phyloP scores from a whole-genome alignment of 1,140 invertebrate species.

The Drosophila prosaltans region DNA sequence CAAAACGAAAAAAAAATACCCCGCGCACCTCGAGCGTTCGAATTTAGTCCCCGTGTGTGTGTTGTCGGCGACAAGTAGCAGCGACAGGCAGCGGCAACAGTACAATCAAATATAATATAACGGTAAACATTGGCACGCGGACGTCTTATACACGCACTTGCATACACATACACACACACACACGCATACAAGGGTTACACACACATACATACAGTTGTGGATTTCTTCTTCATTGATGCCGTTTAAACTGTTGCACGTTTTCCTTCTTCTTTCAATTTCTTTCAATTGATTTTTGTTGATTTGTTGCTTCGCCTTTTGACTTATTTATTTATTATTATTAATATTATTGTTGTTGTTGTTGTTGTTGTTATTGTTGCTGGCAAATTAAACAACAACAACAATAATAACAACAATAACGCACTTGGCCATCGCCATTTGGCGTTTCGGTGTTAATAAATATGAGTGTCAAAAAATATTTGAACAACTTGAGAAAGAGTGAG shows the following conservation, averaged over 20 bases:
- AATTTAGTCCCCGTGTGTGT: constrained; percentile 20
- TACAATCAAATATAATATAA: constrained; percentile 21
- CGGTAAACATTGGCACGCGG: constrained; percentile 36
- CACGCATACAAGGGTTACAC: constrained; percentile 17
- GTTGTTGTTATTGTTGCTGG: neutral
- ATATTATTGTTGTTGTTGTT: constrained; percentile 8
- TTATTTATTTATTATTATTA: constrained; percentile 9
- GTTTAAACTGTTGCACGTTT: constrained; percentile 35
- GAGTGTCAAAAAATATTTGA: constrained; percentile 45
- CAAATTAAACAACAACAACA: constrained; percentile 11
- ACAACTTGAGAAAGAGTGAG: constrained; percentile 33
- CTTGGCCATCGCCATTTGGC: constrained; percentile 39
- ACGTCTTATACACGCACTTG: constrained; percentile 14
- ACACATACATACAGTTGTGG: constrained; percentile 10
- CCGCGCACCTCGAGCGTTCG: neutral
- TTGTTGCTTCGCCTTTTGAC: constrained; percentile 15
- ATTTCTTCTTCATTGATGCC: neutral
- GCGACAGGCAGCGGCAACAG: constrained; percentile 9
- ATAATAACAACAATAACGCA: constrained; percentile 18
- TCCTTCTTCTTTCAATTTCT: neutral
- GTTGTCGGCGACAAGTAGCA: constrained; percentile 17
- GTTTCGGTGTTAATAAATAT: constrained; percentile 64
- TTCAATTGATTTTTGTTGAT: neutral
- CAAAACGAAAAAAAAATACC: constrained; percentile 18
- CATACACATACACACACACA: constrained; percentile 18